phyloP scores from a whole-genome alignment of 2,113 vertebrate species.

The Sphyrna mokarran region DNA sequence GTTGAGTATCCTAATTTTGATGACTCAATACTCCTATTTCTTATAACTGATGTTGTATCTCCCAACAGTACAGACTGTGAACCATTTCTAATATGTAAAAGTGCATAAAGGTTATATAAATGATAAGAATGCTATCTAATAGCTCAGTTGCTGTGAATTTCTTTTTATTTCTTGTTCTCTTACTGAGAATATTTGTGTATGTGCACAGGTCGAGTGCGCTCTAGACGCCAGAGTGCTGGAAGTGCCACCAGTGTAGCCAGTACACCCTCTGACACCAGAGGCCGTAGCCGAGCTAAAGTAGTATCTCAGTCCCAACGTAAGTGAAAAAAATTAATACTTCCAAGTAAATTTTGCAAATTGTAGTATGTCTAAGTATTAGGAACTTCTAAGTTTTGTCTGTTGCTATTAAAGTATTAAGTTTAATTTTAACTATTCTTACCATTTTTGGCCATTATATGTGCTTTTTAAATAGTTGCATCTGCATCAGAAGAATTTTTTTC shows the following conservation, averaged over 20 bases:
- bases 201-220: constrained; percentile 81
- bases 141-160: not conserved
- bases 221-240: constrained; percentile 83
- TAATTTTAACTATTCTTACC: not conserved
- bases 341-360: not conserved
- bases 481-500: not conserved
- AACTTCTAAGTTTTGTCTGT: not conserved
- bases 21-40: not conserved
- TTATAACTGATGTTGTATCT: not conserved
- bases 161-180: not conserved
- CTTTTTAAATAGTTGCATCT: not conserved
- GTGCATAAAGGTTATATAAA: not conserved
- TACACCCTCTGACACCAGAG: constrained; percentile 75
- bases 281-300: constrained; percentile 92
- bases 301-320: constrained; percentile 97
- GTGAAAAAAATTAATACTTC: constrained; percentile 44
- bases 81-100: not conserved
- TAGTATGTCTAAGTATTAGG: not conserved
- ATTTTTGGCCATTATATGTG: not conserved
- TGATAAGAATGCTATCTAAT: not conserved
- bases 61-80: not conserved
- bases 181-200: not conserved
- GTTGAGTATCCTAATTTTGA: not conserved
- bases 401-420: not conserved
- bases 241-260: constrained; percentile 67